A percentile compares a stretch with the other conserved stretches of the same genome.
phyloP scores from a whole-genome alignment of 1,140 invertebrate genomes.

The Penaeus chinensis region DNA sequence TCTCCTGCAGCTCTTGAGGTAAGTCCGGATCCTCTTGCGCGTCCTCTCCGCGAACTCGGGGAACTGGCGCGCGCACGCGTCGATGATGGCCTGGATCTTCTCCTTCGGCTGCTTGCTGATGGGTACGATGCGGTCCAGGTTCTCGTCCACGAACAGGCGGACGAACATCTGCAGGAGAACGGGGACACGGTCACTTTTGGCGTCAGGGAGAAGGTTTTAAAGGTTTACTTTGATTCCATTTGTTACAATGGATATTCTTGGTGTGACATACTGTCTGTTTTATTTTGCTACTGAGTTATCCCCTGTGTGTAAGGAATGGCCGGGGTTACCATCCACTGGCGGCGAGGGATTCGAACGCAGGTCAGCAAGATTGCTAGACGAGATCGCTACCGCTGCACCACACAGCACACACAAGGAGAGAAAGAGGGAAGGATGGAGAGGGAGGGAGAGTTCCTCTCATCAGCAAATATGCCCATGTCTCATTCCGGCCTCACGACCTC shows the following conservation, averaged over 20 bases:
- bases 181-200: conserved; percentile 18
- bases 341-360: no score
- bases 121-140: conserved; percentile 94
- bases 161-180: conserved; percentile 89
- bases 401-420: not conserved
- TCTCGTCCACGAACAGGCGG: conserved; percentile 95
- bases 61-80: conserved; percentile 95
- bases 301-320: no score
- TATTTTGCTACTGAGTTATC: no score
- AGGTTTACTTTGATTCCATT: no score
- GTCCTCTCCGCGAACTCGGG: conserved; percentile 95
- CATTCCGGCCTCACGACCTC: no score
- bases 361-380: no score
- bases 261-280: no score
- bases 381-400: no score
- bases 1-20: conserved; percentile 93
- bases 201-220: not conserved
- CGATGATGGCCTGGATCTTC: conserved; percentile 97
- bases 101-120: conserved; percentile 98
- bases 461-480: not conserved
- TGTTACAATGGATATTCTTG: no score
- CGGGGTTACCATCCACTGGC: no score
- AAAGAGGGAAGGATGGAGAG: not conserved
- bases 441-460: not conserved
- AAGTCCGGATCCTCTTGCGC: conserved; percentile 93